Evolutionary conservation across 2,797 vertebrate genomes (phyloP), one percentile per base, ranked within the genome.

Genomic region (Phaenicophaeus curvirostris): DNA sequence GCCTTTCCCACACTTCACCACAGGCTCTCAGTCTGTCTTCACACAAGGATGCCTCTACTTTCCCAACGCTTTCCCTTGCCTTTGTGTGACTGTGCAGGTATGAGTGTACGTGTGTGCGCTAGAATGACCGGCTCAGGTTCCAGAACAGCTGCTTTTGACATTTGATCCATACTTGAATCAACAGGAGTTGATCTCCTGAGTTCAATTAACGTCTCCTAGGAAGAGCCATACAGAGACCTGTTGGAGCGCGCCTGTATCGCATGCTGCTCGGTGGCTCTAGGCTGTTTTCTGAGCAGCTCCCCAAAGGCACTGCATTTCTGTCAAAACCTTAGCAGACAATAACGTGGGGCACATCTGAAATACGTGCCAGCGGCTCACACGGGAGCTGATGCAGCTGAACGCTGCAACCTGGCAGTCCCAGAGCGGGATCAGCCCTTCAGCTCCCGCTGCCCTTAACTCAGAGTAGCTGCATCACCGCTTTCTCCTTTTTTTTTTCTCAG

Each of bases 341-440:
- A 18, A 71, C 48, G 44, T 46, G 61, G 41, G 63, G 23, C 39
- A 57, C 2, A 1, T 35, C 71, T 85, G 5, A 84, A 87, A 72
- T 3, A 57, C 0, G 0, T 25, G 10, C 9, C 53, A 51, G 57
- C 4, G 37, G 31, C 25, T 74, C 71, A 33, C 21, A 12, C n/a
- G 15, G 30, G 7, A 58, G 25, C 3, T 21, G 44, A 67, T 28
- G n/a, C 46, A 68, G 51, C 46, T 61, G 3, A 2, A 15, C 41
- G 37, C 51, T 39, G 63, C 33, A 28, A 11, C 18, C 0, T 18
- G 44, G 16, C 50, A 71, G n/a, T 14, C 35, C n/a, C 35, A 13
- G 30, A 48, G 61, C 27, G n/a, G 75, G 58, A 71, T 27, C 31
- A 37, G 5, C 46, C 5, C 8, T 61, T 54, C 57, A 37, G 39